Evolutionary conservation across 2,113 vertebrate genomes (phyloP).

Genomic region (Myiagra hebetior): DNA sequence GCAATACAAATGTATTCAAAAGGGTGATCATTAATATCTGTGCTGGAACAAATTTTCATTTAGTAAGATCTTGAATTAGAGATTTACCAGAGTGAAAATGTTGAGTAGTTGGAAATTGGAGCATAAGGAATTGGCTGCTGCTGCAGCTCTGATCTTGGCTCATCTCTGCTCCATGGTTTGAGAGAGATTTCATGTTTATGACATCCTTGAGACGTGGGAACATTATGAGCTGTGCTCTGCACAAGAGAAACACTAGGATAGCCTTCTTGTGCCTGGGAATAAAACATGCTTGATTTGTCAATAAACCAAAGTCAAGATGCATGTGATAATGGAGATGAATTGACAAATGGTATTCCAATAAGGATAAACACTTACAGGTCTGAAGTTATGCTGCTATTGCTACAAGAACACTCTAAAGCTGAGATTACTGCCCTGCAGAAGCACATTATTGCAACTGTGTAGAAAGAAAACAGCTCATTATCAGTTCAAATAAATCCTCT

Average conservation of each 20-base stretch:
- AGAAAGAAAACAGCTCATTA: background rate
- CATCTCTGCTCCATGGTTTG: background rate
- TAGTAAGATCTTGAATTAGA: background rate
- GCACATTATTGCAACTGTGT: background rate
- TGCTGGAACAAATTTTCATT: background rate
- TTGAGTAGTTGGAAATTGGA: background rate
- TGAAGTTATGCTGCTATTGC: background rate
- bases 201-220: background rate
- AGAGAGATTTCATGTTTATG: conserved; percentile 2
- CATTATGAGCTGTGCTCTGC: background rate
- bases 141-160: background rate
- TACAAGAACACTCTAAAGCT: background rate
- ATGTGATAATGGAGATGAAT: conserved; percentile 32
- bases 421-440: background rate
- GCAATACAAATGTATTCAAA: background rate
- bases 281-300: conserved; percentile 55
- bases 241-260: conserved; percentile 23
- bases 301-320: conserved; percentile 30
- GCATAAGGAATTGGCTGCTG: background rate
- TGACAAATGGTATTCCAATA: background rate
- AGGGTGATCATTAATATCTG: background rate
- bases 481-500: background rate
- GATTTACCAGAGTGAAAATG: background rate
- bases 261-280: conserved; percentile 37
- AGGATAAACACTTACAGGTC: conserved; percentile 19